phyloP scores from a whole-genome alignment of 2,888 invertebrate species.

The Pristionchus entomophagus region DNA sequence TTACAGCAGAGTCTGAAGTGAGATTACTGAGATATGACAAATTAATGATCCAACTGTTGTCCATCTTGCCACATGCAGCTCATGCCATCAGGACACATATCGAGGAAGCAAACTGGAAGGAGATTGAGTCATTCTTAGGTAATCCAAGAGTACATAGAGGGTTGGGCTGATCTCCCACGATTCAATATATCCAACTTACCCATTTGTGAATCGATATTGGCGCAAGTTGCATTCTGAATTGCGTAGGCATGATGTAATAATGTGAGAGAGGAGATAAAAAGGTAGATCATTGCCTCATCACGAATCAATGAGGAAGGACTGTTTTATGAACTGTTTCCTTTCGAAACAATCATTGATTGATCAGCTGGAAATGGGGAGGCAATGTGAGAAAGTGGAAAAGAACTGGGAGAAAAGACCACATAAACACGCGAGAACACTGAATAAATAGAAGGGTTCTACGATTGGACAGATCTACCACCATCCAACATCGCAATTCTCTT shows the following conservation, averaged over 20 bases:
- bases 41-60: background rate
- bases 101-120: slow-evolving; percentile 8
- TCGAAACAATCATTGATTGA: background rate
- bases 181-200: background rate
- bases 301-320: background rate
- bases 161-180: background rate
- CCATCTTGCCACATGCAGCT: no score
- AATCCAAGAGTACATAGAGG: no score
- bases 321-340: background rate
- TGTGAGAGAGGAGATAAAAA: background rate
- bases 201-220: background rate
- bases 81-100: background rate
- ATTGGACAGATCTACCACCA: no score
- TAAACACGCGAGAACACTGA: background rate
- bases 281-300: background rate
- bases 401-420: background rate
- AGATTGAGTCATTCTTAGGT: background rate
- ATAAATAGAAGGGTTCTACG: background rate
- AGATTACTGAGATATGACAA: background rate
- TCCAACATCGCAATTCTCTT: no score
- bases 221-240: background rate
- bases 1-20: background rate
- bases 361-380: background rate
- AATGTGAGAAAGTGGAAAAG: slow-evolving; percentile 5
- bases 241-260: slow-evolving; percentile 21